Evolutionary conservation across 1,140 invertebrate genomes (phyloP).

Genomic region (Orchestia grillus): DNA sequence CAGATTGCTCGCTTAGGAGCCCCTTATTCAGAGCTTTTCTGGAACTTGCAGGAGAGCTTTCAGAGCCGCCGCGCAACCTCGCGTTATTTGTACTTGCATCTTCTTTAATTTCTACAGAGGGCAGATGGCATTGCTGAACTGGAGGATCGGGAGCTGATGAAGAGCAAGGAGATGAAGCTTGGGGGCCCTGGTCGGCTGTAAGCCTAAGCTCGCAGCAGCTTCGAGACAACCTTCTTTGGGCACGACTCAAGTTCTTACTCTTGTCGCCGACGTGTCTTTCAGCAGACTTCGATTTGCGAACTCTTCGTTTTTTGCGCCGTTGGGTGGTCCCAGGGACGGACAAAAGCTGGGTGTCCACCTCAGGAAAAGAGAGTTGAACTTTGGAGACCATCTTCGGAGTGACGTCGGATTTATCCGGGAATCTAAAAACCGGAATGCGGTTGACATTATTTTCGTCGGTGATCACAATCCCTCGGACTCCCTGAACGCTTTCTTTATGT

Average conservation of each 20-base stretch:
- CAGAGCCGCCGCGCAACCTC: background rate
- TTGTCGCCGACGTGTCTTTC: background rate
- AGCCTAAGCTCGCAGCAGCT: background rate
- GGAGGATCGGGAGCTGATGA: background rate
- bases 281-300: background rate
- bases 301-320: background rate
- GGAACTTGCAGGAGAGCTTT: background rate
- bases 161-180: background rate
- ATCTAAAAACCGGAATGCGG: background rate
- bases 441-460: constrained; percentile 27
- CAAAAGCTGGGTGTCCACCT: background rate
- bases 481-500: background rate
- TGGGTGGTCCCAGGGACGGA: background rate
- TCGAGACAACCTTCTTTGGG: background rate
- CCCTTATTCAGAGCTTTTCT: background rate
- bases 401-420: background rate
- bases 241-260: background rate
- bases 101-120: background rate
- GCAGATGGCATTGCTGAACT: background rate
- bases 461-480: background rate
- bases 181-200: background rate
- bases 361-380: background rate
- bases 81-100: background rate
- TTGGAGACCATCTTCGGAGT: background rate
- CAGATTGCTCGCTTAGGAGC: background rate